Base-by-base conservation (phyloP, 2,113 vertebrate genomes). In the Morone saxatilis region DNA sequence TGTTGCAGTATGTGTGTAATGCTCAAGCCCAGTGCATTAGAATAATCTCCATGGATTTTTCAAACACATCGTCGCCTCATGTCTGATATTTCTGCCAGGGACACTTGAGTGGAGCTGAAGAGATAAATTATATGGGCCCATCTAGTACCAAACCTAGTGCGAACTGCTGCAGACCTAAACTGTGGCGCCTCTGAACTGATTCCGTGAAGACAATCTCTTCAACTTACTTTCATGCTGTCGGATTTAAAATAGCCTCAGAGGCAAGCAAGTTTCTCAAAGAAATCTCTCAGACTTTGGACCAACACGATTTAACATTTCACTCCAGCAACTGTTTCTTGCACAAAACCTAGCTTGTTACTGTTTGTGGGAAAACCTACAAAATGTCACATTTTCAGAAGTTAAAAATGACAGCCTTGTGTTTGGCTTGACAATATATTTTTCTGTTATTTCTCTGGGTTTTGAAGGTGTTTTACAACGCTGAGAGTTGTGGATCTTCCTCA, bases 1-100 rank as follows among this genome's bases (percentile, higher is more conserved):
- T 70, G 68, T 47, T 17, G 51, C 66, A 25, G 14, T 77, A 60
- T 59, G 56, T 66, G 38, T 78, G 25, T 79, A 63, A 73, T 61
- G 17, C 79, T 82, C 13, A 6, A 62, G 63, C 66, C 69, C 6
- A 3, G 69, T 54, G 67, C 57, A 82, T 71, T 86, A 72, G 56
- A 81, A 75, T 83, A 62, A 86, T 59, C 80, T 75, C 47, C 11
- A 5, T n/a, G 76, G 80, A 83, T 86, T 61, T 71, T 31, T 62
- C 62, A 19, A 63, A 75, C 50, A 48, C 14, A 31, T 80, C 10
- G 9, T 51, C 66, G 36, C 59, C 71, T 81, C 38, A 12, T 68
- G 73, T 85, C 53, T 65, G 43, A 71, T 76, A 48, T 38, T 40
- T 78, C 59, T 59, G 61, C 74, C 67, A 40, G 48, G 56, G 51